Conservation (phyloP, 1,140 invertebrate genomes). For the Helicorthomorpha holstii region DNA sequence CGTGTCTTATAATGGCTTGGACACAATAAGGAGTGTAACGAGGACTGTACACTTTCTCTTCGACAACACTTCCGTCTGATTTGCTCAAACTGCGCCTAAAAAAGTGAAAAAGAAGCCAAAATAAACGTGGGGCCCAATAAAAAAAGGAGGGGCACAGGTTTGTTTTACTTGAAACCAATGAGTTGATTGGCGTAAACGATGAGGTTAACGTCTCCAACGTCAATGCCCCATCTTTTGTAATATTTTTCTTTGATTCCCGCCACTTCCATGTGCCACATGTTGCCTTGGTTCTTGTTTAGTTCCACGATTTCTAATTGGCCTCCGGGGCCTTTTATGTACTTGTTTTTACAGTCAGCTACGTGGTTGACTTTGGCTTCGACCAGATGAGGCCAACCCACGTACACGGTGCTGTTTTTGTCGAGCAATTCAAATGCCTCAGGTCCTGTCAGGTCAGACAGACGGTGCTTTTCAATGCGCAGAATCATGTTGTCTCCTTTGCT, state of each 20-base stretch:
- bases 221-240: constrained; percentile 38
- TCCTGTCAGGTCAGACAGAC: too few species aligned
- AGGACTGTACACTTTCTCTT: constrained; percentile 38
- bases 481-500: constrained; percentile 69
- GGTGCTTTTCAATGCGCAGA: constrained; percentile 33
- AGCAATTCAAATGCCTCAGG: constrained; percentile 44
- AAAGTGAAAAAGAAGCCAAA: constrained; percentile 20
- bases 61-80: constrained; percentile 29
- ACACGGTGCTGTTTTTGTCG: constrained; percentile 52
- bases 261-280: not conserved
- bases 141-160: not conserved
- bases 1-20: constrained; percentile 6
- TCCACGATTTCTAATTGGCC: not conserved
- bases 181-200: constrained; percentile 54
- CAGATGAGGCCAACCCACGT: constrained; percentile 77
- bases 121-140: not conserved
- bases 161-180: constrained; percentile 36
- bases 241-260: constrained; percentile 15
- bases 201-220: constrained; percentile 47
- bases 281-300: not conserved
- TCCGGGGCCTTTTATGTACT: not conserved
- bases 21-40: constrained; percentile 4
- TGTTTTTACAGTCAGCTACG: constrained; percentile 32
- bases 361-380: constrained; percentile 44
- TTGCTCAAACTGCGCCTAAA: constrained; percentile 30